Evolutionary conservation across 30 jellyfish, hydroid and myxozoan species (phyloP), one percentile per base, ranked within the genome.

Genomic region (Aurelia sp.): DNA sequence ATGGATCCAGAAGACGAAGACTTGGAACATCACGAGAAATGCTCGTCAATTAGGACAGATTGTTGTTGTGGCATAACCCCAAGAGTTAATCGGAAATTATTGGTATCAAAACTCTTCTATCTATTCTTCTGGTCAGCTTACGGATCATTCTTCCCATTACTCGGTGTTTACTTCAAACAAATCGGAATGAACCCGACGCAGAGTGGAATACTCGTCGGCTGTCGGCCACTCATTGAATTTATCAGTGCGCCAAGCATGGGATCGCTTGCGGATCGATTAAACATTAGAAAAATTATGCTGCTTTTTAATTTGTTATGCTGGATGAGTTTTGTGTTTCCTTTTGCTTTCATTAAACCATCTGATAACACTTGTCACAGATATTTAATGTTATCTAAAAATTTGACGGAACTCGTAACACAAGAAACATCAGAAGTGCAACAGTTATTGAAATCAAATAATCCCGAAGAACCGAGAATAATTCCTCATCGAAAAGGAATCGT

Each of bases 171-270:
- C 65, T 96, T 91, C 95, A 96, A 96, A 72, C 99, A 96, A 78
- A 90, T 96, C 82, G 99, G 99, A 63, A 96, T 96, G 99, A 96
- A 81, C 57, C 99, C 99, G 22, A 82, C 98, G 13, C 99, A 96
- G 64, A 90, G 99, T 75, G 99, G 99, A 1, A 74, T 96, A 5
- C 92, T 96, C 33, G 99, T 96, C 21, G 99, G 99, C 18, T 88
- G 97, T 76, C 93, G 99, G 40, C 99, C 99, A 4, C 74, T 96
- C 3, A 90, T 96, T 57, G 99, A 96, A 76, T 96, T 96, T 85
- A 77, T 96, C 6, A 90, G 98, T 69, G 99, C 99, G 21, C 99
- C 99, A 63, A 88, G 98, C 59, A 74, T 96, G 88, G 92, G 99
- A n/a, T 96, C 99, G 38, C 76, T 96, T 44, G 99, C 99, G 3